phyloP scores from a whole-genome alignment of 1,140 invertebrate species.

The Pachyrhynchus sulphureomaculatus region DNA sequence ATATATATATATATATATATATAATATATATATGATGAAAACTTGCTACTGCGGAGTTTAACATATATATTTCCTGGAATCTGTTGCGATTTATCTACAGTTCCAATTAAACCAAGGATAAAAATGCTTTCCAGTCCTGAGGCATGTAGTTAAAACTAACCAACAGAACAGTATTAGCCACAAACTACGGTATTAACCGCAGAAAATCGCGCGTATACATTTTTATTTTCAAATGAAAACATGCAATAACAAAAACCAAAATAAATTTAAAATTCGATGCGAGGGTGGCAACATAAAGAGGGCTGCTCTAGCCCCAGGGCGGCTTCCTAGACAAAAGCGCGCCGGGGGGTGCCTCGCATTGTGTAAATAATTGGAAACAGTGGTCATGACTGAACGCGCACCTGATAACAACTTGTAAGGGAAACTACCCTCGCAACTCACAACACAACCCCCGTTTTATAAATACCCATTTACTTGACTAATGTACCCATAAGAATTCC shows the following conservation, averaged over 20 bases:
- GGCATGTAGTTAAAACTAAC: too few relatives aligned
- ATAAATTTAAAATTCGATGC: conserved; percentile 7
- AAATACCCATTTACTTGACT: conserved; percentile 47
- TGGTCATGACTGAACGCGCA: conserved; percentile 44
- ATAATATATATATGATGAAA: too few relatives aligned
- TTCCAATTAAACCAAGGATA: too few relatives aligned
- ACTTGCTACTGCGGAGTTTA: too few relatives aligned
- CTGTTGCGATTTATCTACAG: too few relatives aligned
- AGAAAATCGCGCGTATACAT: too few relatives aligned
- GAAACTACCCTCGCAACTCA: conserved; percentile 22
- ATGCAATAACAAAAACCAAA: conserved; percentile 8
- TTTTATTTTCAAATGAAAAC: background rate
- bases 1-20: too few relatives aligned
- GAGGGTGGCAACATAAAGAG: conserved; percentile 3
- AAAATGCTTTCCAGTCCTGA: too few relatives aligned
- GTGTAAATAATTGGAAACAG: conserved; percentile 47
- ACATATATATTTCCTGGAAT: too few relatives aligned
- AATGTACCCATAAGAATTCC: conserved; percentile 47
- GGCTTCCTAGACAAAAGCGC: conserved; percentile 34
- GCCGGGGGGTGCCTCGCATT: conserved; percentile 39
- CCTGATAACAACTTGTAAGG: conserved; percentile 47
- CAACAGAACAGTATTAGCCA: too few relatives aligned
- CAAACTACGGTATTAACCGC: too few relatives aligned
- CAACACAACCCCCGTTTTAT: conserved; percentile 35
- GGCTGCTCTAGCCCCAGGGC: background rate